Conservation (phyloP, 2,113 vertebrate genomes). For the Hippocampus abdominalis region DNA sequence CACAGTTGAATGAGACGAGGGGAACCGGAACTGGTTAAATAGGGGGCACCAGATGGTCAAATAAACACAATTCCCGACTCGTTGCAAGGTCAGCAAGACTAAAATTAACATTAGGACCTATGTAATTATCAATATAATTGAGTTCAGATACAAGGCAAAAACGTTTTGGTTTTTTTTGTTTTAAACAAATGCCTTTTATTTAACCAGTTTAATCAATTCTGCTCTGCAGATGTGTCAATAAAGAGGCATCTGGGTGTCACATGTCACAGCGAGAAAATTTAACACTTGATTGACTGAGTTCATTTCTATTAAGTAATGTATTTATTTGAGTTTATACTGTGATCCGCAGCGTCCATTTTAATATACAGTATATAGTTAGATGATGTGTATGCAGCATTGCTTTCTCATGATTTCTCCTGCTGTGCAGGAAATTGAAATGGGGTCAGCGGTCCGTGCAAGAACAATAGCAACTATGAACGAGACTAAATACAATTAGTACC, state of each 20-base stretch:
- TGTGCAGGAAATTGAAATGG: background rate
- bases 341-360: background rate
- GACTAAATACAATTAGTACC: background rate
- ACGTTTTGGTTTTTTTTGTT: background rate
- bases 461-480: background rate
- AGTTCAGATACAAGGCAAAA: constrained; percentile 14
- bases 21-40: constrained; percentile 25
- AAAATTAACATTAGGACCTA: constrained; percentile 8
- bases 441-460: background rate
- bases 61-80: constrained; percentile 33
- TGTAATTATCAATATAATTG: constrained; percentile 21
- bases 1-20: constrained; percentile 21
- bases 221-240: constrained; percentile 39
- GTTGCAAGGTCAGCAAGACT: constrained; percentile 14
- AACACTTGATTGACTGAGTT: constrained; percentile 15
- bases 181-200: background rate
- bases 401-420: background rate
- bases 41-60: constrained; percentile 30
- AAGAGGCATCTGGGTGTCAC: constrained; percentile 57
- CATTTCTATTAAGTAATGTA: background rate
- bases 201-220: constrained; percentile 36
- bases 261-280: constrained; percentile 36
- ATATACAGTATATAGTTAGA: background rate
- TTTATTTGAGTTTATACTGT: background rate
- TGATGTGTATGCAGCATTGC: too few relatives aligned